Base-by-base conservation (phyloP, 2,888 invertebrate genomes). In the Temnothorax rugatulus region DNA sequence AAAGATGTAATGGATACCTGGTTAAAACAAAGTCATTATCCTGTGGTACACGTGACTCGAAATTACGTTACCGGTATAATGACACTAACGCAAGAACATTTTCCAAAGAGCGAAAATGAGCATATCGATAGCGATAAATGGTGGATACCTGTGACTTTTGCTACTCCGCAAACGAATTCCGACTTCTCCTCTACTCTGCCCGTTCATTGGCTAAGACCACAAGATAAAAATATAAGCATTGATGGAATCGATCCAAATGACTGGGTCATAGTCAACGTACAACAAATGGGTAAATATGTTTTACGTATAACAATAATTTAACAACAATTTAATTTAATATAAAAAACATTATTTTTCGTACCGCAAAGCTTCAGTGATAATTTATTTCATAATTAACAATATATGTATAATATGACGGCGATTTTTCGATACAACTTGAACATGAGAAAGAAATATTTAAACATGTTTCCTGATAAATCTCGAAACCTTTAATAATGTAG, bases 1-100 rank as follows among this genome's bases (percentile, higher is more conserved):
- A 95, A 84, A 59, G 75, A 83, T 1, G 76, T 95, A 87, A 94
- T 95, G 82, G 90, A 95, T 0, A 92, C 96, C 18, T 97, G 97
- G 97, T 96, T 97, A 34, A 95, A 96, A 73, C 96, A 97, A 91
- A 94, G 96, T 3, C 97, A 97, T 0, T 97, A 96, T 91, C 97
- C 97, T 0, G 95, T 97, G 1, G 94, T 97, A 2, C 95, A 93
- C 0, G 96, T 97, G 0, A 93, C 94, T 11, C 95, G 96, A 4
- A 93, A 96, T 89, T 96, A 96, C 64, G 88, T 88, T 0, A 95
- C 95, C 21, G 95, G 95, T 38, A 91, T 91, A 18, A 95, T 95
- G 94, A 95, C 91, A 0, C 93, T 96, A 64, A 93, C 93, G 2
- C 96, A 96, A 95, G 96, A 91, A 68, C 91, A 90, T 66, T 94